Evolutionary conservation across 2,888 invertebrate species (phyloP).

Genomic region (Caenorhabditis virilis): DNA sequence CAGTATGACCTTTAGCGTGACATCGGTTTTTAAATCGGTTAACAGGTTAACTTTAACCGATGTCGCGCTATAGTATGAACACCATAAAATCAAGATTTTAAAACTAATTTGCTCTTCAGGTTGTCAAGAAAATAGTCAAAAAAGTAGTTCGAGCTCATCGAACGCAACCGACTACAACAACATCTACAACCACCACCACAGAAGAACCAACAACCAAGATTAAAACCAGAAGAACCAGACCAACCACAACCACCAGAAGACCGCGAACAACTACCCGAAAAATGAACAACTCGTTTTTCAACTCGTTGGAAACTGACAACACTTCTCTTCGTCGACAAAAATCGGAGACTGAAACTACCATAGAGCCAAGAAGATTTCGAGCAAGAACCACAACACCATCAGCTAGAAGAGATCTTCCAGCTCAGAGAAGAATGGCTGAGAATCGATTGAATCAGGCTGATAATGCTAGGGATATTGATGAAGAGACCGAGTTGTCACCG

Average conservation of each 20-base stretch:
- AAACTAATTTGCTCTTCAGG: constrained; percentile 12
- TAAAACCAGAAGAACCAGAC: constrained; percentile 8
- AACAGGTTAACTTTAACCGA: no score
- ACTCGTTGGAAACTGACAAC: constrained; percentile 25
- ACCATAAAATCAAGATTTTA: neutral
- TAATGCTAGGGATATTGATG: constrained; percentile 52
- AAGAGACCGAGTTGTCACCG: constrained; percentile 48
- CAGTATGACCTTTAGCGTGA: no score
- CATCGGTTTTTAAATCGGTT: no score
- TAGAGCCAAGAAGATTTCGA: constrained; percentile 16
- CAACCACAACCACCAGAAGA: constrained; percentile 8
- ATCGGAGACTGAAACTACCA: constrained; percentile 6
- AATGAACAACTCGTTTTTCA: constrained; percentile 21
- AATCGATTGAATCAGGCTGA: constrained; percentile 33
- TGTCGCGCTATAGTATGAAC: constrained; percentile 26
- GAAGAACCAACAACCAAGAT: constrained; percentile 22
- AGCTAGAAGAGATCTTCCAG: constrained; percentile 41
- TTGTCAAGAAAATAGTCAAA: constrained; percentile 40
- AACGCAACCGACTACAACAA: constrained; percentile 5
- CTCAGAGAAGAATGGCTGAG: constrained; percentile 23
- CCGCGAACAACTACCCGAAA: constrained; percentile 16
- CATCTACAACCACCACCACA: constrained; percentile 16
- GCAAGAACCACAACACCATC: constrained; percentile 42
- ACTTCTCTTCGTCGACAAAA: no score
- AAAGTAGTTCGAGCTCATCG: constrained; percentile 32